Percentiles rank a stretch among this genome's conserved stretches.
Evolutionary conservation across 1,140 invertebrate genomes (phyloP).

Genomic region (Apis laboriosa): DNA sequence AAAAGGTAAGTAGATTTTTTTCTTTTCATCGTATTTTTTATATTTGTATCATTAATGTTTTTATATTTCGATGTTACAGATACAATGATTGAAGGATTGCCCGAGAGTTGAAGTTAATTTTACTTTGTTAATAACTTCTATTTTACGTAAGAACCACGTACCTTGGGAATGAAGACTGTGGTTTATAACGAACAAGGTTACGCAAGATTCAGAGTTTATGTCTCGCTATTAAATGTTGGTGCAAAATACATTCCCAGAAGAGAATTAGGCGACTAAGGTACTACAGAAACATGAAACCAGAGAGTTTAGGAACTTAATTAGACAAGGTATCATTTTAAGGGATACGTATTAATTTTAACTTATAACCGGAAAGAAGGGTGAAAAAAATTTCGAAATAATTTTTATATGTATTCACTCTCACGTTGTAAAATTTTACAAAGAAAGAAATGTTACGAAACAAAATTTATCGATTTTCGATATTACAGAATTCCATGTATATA

Average conservation of each 20-base stretch:
- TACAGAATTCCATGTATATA: no score
- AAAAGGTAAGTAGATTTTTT: background rate
- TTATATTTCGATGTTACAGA: background rate
- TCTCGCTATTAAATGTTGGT: background rate
- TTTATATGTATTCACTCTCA: background rate
- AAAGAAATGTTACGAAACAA: background rate
- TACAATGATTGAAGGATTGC: background rate
- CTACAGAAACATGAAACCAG: background rate
- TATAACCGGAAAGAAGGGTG: background rate
- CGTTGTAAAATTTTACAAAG: no score
- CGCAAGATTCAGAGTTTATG: background rate
- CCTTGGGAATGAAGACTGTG: background rate
- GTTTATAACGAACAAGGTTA: background rate
- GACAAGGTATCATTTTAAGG: background rate
- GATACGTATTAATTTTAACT: background rate
- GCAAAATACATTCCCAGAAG: background rate
- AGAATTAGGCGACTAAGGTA: constrained; percentile 2
- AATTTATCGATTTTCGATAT: background rate
- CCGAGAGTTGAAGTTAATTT: background rate
- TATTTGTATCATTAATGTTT: background rate
- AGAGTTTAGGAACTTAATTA: background rate
- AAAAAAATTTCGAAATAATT: background rate
- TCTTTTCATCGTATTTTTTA: background rate
- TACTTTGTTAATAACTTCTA: background rate
- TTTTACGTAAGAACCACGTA: background rate